phyloP scores from a whole-genome alignment of 2,797 vertebrate genomes.

The Centroberyx gerrardi region DNA sequence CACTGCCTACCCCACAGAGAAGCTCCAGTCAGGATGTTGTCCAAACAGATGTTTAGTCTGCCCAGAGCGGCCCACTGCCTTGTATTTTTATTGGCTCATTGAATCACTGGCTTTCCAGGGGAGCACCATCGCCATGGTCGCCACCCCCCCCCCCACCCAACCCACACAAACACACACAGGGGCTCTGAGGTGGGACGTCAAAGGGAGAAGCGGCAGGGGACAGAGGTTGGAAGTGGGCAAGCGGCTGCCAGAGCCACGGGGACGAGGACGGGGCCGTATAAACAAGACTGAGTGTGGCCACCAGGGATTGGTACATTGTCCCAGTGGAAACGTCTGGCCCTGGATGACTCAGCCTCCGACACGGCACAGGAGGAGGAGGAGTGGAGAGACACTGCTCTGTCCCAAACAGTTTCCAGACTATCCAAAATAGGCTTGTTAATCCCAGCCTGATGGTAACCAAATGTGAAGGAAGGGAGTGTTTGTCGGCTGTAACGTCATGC shows the following conservation, averaged over 20 bases:
- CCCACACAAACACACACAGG: slow-evolving; percentile 59
- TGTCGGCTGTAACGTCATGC: slow-evolving; percentile 46
- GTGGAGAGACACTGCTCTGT: slow-evolving; percentile 67
- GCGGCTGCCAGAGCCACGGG: slow-evolving; percentile 69
- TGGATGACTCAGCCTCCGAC: slow-evolving; percentile 80
- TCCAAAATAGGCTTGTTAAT: slow-evolving; percentile 79
- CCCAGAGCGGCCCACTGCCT: slow-evolving; percentile 66
- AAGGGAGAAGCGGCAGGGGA: slow-evolving; percentile 48
- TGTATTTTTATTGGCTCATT: slow-evolving; percentile 83
- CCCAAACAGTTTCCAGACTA: slow-evolving; percentile 83
- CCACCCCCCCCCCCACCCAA: slow-evolving; percentile 52
- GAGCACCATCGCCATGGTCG: slow-evolving; percentile 70
- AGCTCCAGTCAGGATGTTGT: slow-evolving; percentile 74
- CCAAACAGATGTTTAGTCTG: slow-evolving; percentile 86
- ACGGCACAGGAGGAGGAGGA: slow-evolving; percentile 57
- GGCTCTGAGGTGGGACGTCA: slow-evolving; percentile 71
- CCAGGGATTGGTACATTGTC: slow-evolving; percentile 76
- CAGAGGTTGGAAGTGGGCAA: slow-evolving; percentile 39
- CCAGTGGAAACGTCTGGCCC: slow-evolving; percentile 82
- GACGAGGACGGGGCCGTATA: slow-evolving; percentile 61
- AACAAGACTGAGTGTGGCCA: slow-evolving; percentile 77
- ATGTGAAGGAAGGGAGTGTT: slow-evolving; percentile 68
- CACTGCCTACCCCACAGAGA: slow-evolving; percentile 51
- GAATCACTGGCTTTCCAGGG: slow-evolving; percentile 73
- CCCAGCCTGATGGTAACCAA: slow-evolving; percentile 80